Conservation (phyloP, 37 sponge, comb jelly and placozoan species). For the Theonella swinhoei region DNA sequence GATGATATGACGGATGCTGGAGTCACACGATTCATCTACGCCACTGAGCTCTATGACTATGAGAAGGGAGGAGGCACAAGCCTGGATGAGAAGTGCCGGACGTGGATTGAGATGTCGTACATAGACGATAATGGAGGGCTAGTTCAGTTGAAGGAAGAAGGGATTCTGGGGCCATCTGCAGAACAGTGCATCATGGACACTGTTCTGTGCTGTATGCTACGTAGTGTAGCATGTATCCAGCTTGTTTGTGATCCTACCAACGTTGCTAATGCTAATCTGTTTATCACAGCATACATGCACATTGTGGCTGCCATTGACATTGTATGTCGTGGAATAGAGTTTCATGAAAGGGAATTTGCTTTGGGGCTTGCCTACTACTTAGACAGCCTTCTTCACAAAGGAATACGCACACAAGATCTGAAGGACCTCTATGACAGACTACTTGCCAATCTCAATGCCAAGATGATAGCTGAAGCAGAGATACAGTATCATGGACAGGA, state of each 20-base stretch:
- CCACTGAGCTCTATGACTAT: neutral
- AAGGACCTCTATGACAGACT: neutral
- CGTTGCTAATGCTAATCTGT: slow-evolving; percentile 22
- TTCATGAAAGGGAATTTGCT: neutral
- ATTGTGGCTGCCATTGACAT: slow-evolving; percentile 33
- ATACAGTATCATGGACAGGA: too few species aligned
- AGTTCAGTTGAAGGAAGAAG: slow-evolving; percentile 8
- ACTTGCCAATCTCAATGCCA: neutral
- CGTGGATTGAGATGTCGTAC: slow-evolving; percentile 12
- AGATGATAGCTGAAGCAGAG: neutral
- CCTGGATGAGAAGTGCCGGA: neutral
- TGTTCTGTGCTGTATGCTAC: slow-evolving; percentile 37
- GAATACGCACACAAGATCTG: neutral
- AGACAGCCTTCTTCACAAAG: neutral
- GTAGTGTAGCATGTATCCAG: slow-evolving; percentile 45
- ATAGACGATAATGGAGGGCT: slow-evolving; percentile 1
- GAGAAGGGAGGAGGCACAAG: neutral
- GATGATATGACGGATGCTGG: neutral
- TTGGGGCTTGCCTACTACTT: neutral
- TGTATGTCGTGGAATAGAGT: neutral
- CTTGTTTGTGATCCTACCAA: neutral
- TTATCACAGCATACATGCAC: slow-evolving; percentile 30
- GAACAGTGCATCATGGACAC: slow-evolving; percentile 1
- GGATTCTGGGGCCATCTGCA: neutral
- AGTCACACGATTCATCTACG: neutral